Evolutionary conservation across 2,888 invertebrate genomes (phyloP), one percentile per base, ranked within the genome.

Genomic region (Clitarchus hookeri): DNA sequence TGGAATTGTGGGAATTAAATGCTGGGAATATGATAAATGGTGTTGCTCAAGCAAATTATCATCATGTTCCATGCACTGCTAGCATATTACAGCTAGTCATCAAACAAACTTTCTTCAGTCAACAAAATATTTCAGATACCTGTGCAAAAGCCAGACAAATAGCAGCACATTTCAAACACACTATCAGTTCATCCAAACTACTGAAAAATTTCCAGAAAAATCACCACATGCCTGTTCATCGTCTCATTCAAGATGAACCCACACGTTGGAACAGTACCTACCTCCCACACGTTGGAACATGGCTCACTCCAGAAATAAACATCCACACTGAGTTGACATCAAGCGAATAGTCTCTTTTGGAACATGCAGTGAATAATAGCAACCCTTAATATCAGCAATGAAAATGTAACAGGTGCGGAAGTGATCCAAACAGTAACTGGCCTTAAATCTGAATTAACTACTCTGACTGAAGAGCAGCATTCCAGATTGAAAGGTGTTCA

Each of bases 361-460:
- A 84, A 84, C 84, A 84, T n/a, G 54, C 54, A 79, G 23, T 85
- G n/a, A 80, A 82, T 48, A 85, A 48, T 85, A 82, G 85, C 80
- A 44, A 85, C 80, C 26, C 77, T 79, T 54, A 80, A 78, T 85
- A 54, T 84, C 25, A 84, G 84, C 44, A 53, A 53, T 26, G 36
- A 84, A 84, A 84, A 36, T 54, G 85, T 44, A 48, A 85, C 44
- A 44, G 48, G 26, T 79, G 44, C 85, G 0, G 82, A 85, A 82
- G 85, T 85, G n/a, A 82, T 80, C 36, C 85, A 82, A 85, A 85
- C 80, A 79, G 80, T 85, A 79, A 85, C 82, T 85, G 85, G 54
- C 36, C 44, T 85, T 19, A 65, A 65, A 19, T 65, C 65, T 0
- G 54, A 78, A 80, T 48, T 80, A 85, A 80, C 78, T 36, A 44